Conservation (phyloP, 2,797 vertebrate genomes). For the Myotis planiceps region DNA sequence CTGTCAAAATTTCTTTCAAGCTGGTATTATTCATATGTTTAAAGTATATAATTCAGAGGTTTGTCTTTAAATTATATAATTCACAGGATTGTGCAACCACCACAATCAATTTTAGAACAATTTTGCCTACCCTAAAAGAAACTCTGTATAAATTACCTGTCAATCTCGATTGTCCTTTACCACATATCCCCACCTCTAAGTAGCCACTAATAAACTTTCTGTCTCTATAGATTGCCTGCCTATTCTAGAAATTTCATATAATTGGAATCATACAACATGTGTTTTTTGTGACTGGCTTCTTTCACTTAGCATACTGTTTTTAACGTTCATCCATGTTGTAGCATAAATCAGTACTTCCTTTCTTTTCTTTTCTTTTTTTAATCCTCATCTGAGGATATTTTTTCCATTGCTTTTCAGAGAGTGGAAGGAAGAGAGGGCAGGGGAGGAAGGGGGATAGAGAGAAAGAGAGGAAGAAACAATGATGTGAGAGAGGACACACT, state of each 20-base stretch:
- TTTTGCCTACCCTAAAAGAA: conserved; percentile 17
- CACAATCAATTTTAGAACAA: conserved; percentile 12
- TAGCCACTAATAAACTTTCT: not conserved
- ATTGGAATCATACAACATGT: not conserved
- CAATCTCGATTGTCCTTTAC: not conserved
- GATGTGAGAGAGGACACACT: too few relatives aligned
- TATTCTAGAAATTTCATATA: not conserved
- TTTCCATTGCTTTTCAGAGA: too few relatives aligned
- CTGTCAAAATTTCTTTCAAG: conserved; percentile 35
- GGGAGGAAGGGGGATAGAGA: too few relatives aligned
- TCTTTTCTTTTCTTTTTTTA: not conserved
- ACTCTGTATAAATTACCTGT: not conserved
- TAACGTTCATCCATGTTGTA: not conserved
- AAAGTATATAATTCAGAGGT: not conserved
- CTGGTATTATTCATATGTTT: conserved; percentile 4
- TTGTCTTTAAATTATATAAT: conserved; percentile 2
- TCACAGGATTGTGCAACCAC: not conserved
- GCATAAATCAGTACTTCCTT: not conserved
- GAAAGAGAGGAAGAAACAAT: too few relatives aligned
- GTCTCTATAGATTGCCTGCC: not conserved
- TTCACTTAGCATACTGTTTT: conserved; percentile 31
- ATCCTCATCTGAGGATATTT: too few relatives aligned
- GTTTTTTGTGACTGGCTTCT: conserved; percentile 1
- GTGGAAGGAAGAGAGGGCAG: too few relatives aligned
- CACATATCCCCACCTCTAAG: not conserved